Percentiles rank a stretch among this genome's conserved stretches.
These are phyloP conservation scores for Pelecanus crispus DNA, from an alignment of 2,113 vertebrate species.

Conservation along the genomic window DNA sequence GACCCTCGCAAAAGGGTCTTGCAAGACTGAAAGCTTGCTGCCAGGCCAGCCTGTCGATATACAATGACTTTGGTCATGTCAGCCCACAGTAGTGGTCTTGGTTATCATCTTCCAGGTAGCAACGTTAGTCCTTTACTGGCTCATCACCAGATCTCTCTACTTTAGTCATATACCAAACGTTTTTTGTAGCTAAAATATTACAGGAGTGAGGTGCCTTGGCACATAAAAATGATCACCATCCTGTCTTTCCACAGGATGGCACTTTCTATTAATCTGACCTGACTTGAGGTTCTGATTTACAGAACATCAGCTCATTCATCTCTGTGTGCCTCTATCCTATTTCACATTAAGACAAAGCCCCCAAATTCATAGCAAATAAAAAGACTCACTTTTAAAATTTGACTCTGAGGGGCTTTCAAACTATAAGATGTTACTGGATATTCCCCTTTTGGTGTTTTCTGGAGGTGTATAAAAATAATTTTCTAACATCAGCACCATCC, in stretches of 20 bases:
- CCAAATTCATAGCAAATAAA: background rate
- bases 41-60: background rate
- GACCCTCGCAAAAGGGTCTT: background rate
- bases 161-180: background rate
- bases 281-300: background rate
- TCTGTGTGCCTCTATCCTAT: background rate
- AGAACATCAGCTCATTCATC: background rate
- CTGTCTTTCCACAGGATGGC: background rate
- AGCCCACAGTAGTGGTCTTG: background rate
- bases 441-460: background rate
- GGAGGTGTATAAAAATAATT: background rate
- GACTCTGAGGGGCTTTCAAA: background rate
- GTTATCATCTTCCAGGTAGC: background rate
- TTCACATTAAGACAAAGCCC: background rate
- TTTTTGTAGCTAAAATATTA: background rate
- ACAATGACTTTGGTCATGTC: background rate
- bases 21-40: background rate
- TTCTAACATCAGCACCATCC: background rate
- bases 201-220: background rate
- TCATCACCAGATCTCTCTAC: background rate
- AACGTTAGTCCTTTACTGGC: background rate
- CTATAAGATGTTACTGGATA: background rate
- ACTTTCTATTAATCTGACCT: background rate
- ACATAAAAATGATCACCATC: background rate
- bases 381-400: background rate